Evolutionary conservation across 2,888 invertebrate species (phyloP), one percentile per base, ranked within the genome.

Genomic region (Scaptomyza parva): DNA sequence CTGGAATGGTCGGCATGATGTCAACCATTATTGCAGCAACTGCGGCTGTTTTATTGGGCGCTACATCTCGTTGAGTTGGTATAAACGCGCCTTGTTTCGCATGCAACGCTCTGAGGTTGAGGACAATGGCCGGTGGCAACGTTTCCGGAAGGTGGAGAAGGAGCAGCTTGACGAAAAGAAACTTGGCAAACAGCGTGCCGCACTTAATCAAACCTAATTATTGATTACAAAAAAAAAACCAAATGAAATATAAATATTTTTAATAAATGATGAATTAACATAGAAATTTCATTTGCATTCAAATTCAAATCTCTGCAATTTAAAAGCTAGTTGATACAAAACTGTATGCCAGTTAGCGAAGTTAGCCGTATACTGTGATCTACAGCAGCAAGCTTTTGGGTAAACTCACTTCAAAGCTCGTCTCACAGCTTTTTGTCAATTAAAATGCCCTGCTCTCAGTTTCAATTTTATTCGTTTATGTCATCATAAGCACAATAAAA

Each of bases 41-140:
- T 91, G 91, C 39, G 91, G 91, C 47, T 91, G 91, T 43, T 91
- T 85, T 43, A 86, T 91, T 59, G 91, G 91, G n/a, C 88, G 91
- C 9, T 71, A 81, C 48, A 89, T 90, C 17, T 59, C 85, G 3
- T 55, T 90, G n/a, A 90, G 90, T 44, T 90, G 90, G 89, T 89
- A 90, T 48, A 90, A 90, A 35, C 78, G 90, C 2, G 70, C 86
- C 11, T 40, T 91, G 33, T 90, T 91, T 65, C 86, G 85, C 28
- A 81, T 89, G 26, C 85, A 89, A 57, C 87, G 87, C 18, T 78
- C 84, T 3, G 89, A 82, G 26, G 82, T 88, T 26, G 90, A 88
- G 66, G 77, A 83, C 43, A 60, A 78, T 22, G 82, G 80, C 11
- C 81, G 76, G 20, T 89, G 89, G 89, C 84, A 83, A 47, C 74